Base-by-base conservation (phyloP, 53 echinoderm and acorn worm species). In the Antedon mediterranea region DNA sequence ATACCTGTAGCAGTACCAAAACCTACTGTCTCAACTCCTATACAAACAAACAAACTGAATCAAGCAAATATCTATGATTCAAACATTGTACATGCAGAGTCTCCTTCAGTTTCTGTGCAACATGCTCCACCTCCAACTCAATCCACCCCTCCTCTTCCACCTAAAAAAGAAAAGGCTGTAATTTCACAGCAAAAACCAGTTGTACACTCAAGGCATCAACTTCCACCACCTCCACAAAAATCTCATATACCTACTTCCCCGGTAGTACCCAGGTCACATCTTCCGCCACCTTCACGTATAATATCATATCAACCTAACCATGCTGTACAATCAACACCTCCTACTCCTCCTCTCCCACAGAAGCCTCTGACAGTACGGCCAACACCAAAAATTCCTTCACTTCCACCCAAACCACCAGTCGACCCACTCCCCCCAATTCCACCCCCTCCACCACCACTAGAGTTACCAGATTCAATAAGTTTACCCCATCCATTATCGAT, bases 251-350 rank as follows among this genome's bases (percentile, higher is more conserved):
- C 4, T 28, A 41, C 77, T 41, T 28, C 23, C 75, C 75, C 34
- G 28, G 77, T 37, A 4, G 43, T 37, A 7, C 43, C 77, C 34
- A 33, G 34, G 75, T 76, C 77, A 32, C 77, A 37, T 30, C 77
- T 43, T 13, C 86, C 81, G 84, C 89, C 86, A 85, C 81, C 83
- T 71, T 84, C 78, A 84, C 77, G 86, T 41, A 77, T 81, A 81
- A 86, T 90, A 81, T 81, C 87, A 74, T 78, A 81, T 43, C 86
- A 90, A 71, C 84, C 87, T 29, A 90, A 77, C 78, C 86, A 81
- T 78, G 87, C 84, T 33, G 84, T 90, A 72, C 86, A 90, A 87
- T 87, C 90, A 27, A 83, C 78, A 78, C 83, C 29, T 28, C 9
- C 3, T 27, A 34, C 32, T 13, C 14, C 37, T 32, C 82, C 32